phyloP scores from a whole-genome alignment of 1,140 invertebrate genomes.

The Aricia agestis region DNA sequence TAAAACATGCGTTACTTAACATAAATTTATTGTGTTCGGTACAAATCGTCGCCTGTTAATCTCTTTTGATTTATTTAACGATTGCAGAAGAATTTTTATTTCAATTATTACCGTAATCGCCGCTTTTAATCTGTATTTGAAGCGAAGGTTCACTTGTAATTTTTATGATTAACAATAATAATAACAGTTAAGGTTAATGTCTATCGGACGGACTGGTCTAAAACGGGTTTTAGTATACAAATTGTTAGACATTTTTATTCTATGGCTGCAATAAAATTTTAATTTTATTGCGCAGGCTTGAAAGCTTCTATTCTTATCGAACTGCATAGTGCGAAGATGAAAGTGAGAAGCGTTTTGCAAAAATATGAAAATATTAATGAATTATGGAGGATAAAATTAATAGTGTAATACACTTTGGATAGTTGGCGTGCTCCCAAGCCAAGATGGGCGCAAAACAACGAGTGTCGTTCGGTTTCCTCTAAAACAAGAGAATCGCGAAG shows the following conservation, averaged over 20 bases:
- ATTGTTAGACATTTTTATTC: not conserved
- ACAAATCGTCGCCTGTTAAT: constrained; percentile 27
- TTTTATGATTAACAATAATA: constrained; percentile 4
- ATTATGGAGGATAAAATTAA: constrained; percentile 41
- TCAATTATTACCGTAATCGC: constrained; percentile 2
- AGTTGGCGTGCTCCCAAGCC: constrained; percentile 64
- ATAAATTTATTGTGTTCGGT: constrained; percentile 32
- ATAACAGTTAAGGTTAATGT: not conserved
- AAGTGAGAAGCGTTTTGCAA: not conserved
- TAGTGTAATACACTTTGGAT: constrained; percentile 53
- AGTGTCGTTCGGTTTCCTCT: constrained; percentile 66
- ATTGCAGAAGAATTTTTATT: constrained; percentile 5
- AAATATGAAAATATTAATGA: constrained; percentile 4
- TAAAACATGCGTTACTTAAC: constrained; percentile 12
- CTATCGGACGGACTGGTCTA: not conserved
- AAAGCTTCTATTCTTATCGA: not conserved
- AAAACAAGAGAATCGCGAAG: constrained; percentile 65
- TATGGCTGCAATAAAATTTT: not conserved
- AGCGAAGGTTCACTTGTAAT: not conserved
- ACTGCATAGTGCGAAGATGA: not conserved
- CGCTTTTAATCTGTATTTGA: not conserved
- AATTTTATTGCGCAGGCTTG: not conserved
- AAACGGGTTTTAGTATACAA: not conserved
- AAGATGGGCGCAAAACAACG: constrained; percentile 61
- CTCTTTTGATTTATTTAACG: constrained; percentile 30